Conservation (phyloP, 2,888 invertebrate species). For the Macropis europaea region DNA sequence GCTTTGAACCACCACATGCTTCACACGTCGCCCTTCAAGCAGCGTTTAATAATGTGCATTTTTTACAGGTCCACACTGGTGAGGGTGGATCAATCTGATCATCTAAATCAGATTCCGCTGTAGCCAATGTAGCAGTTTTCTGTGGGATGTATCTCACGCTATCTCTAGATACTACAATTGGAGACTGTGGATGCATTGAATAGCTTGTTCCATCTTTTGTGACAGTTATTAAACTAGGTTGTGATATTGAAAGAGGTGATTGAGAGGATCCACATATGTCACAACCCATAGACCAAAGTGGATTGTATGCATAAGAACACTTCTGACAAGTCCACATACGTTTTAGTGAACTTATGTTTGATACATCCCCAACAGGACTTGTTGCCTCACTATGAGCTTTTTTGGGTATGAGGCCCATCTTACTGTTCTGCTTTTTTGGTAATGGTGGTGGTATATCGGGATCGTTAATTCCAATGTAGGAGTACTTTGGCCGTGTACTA, state of each 20-base stretch:
- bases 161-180: slow-evolving; percentile 77
- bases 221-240: slow-evolving; percentile 87
- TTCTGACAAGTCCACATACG: slow-evolving; percentile 93
- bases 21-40: slow-evolving; percentile 87
- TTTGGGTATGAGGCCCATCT: slow-evolving; percentile 65
- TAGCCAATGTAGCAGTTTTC: slow-evolving; percentile 76
- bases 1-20: slow-evolving; percentile 92
- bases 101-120: slow-evolving; percentile 81
- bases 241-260: slow-evolving; percentile 83
- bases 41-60: slow-evolving; percentile 93
- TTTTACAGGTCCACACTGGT: slow-evolving; percentile 89
- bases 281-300: slow-evolving; percentile 89
- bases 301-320: slow-evolving; percentile 94
- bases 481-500: slow-evolving; percentile 75
- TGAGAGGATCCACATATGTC: slow-evolving; percentile 89
- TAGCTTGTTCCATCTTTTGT: slow-evolving; percentile 81
- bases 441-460: slow-evolving; percentile 77
- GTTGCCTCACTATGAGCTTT: slow-evolving; percentile 74
- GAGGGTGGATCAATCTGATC: slow-evolving; percentile 82
- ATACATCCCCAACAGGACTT: slow-evolving; percentile 71
- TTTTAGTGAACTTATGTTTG: slow-evolving; percentile 72
- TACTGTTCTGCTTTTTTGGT: slow-evolving; percentile 77
- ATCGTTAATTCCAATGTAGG: slow-evolving; percentile 76
- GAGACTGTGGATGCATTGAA: slow-evolving; percentile 74
- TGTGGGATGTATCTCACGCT: slow-evolving; percentile 79